Percentiles rank a stretch among this genome's conserved stretches.
Evolutionary conservation across 1,140 invertebrate genomes (phyloP).

Genomic region (Chironomus tepperi): DNA sequence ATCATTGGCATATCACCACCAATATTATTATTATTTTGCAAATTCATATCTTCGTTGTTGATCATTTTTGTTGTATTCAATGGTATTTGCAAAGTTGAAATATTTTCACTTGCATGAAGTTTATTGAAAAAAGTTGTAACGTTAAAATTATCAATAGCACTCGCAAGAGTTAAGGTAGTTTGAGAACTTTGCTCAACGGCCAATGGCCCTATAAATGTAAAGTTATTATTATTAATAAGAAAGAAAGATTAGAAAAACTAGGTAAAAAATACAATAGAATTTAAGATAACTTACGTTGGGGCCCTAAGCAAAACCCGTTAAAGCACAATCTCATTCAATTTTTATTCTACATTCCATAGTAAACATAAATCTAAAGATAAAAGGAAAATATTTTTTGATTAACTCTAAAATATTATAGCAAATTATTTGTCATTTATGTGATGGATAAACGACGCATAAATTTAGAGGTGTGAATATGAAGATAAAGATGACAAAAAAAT

Average conservation of each 20-base stretch:
- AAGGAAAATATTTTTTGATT: no score
- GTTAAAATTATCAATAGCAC: not conserved
- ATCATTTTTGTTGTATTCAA: not conserved
- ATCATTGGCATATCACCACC: not conserved
- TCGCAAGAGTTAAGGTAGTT: not conserved
- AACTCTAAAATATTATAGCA: no score
- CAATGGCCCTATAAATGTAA: not conserved
- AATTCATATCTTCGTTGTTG: not conserved
- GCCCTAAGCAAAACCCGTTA: constrained; percentile 19
- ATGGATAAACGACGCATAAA: no score
- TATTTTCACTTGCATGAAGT: not conserved
- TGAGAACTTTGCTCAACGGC: constrained; percentile 18
- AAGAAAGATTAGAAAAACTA: no score
- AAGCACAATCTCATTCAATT: constrained; percentile 16
- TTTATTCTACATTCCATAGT: not conserved
- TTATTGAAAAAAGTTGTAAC: constrained; percentile 5
- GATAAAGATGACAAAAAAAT: no score
- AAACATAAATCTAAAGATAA: not conserved
- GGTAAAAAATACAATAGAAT: no score
- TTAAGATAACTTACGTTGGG: not conserved
- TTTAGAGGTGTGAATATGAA: no score
- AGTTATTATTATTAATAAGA: no score
- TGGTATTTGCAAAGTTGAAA: not conserved
- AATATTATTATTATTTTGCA: not conserved
- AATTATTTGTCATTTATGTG: no score